These are phyloP conservation scores for Mobula birostris DNA, from an alignment of 2,113 vertebrate genomes.

Conservation along the genomic window DNA sequence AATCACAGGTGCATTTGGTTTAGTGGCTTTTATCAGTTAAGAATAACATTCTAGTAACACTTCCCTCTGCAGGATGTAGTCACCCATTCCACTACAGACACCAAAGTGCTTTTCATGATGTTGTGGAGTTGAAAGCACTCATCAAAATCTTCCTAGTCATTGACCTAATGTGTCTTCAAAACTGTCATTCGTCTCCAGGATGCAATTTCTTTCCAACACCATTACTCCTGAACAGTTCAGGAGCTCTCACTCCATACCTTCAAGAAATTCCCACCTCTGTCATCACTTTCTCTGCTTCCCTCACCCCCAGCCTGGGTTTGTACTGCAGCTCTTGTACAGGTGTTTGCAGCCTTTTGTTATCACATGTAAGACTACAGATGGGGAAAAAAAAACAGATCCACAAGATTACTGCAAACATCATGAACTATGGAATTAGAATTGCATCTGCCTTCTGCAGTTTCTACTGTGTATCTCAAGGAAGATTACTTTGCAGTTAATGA, in stretches of 20 bases:
- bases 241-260: background rate
- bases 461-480: background rate
- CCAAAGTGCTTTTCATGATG: background rate
- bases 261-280: background rate
- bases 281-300: background rate
- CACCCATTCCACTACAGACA: background rate
- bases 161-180: background rate
- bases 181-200: background rate
- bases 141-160: background rate
- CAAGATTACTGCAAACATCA: background rate
- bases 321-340: background rate
- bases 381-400: background rate
- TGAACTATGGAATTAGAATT: conserved; percentile 4
- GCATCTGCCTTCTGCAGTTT: background rate
- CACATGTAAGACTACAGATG: background rate
- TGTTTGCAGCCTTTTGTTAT: background rate
- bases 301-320: background rate
- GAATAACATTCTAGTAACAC: background rate
- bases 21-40: background rate
- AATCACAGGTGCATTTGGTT: background rate
- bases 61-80: background rate
- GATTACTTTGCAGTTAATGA: background rate
- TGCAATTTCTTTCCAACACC: background rate
- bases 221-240: background rate
- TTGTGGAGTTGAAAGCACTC: background rate